Evolutionary conservation across 2,113 vertebrate species (phyloP).

Genomic region (Siphamia tubifer): DNA sequence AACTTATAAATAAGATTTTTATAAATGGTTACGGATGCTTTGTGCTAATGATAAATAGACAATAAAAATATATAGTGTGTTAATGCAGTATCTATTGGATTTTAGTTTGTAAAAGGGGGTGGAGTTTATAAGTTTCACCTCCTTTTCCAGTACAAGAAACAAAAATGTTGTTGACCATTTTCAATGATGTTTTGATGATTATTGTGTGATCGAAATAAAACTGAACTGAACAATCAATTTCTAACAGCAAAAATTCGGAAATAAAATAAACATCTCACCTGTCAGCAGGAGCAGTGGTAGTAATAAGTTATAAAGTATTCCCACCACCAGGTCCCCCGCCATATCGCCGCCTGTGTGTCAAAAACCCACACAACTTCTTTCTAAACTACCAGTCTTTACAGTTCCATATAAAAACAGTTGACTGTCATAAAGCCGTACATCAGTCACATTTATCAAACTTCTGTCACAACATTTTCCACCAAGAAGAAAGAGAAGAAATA

Average conservation of each 20-base stretch:
- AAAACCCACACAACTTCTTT: conserved; percentile 12
- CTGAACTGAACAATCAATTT: not conserved
- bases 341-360: conserved; percentile 29
- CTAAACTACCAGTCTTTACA: not conserved
- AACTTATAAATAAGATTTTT: no score
- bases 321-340: conserved; percentile 64
- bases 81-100: no score
- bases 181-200: no score
- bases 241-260: not conserved
- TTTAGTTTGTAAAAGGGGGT: no score
- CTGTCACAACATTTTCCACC: conserved; percentile 36
- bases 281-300: conserved; percentile 70
- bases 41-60: no score
- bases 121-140: no score
- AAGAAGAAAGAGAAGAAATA: not conserved
- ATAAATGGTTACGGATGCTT: no score
- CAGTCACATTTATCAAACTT: not conserved
- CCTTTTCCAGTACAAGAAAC: no score
- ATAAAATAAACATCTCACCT: conserved; percentile 51
- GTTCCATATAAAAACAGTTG: not conserved
- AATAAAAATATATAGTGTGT: no score
- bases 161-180: no score
- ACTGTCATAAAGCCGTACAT: conserved; percentile 45
- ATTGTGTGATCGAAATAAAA: no score
- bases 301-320: conserved; percentile 72